Percentiles rank a stretch among this genome's conserved stretches.
Evolutionary conservation across 2,888 invertebrate species (phyloP).

Genomic region (Cheilosia variabilis): DNA sequence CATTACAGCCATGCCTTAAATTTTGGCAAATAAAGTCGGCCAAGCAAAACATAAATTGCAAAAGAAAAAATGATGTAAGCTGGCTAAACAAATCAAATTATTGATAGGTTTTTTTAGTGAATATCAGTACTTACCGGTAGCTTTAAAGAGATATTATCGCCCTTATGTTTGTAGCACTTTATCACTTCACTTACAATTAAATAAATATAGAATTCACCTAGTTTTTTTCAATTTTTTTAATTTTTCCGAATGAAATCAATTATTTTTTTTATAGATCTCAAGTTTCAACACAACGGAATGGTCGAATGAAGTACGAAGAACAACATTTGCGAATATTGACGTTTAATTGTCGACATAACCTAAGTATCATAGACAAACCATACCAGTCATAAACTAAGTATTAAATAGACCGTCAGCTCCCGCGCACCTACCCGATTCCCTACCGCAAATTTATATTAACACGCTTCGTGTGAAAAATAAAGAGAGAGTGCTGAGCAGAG

Average conservation of each 20-base stretch:
- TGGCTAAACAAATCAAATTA: background rate
- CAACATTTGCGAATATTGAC: no score
- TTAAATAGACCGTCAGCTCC: no score
- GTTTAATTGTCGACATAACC: no score
- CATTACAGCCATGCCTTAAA: background rate
- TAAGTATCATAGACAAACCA: no score
- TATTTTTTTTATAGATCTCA: background rate
- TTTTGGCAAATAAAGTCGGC: background rate
- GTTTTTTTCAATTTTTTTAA: background rate
- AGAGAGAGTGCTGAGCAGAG: no score
- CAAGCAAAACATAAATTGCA: background rate
- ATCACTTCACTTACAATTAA: background rate
- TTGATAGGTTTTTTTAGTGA: background rate
- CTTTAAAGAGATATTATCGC: background rate
- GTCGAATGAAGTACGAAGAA: no score
- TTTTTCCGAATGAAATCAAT: background rate
- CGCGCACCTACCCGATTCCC: no score
- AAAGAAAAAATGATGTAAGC: conserved; percentile 17
- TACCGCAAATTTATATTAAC: no score
- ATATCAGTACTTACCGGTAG: background rate
- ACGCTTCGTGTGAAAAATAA: no score
- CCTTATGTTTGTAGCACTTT: background rate
- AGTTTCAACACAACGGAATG: no score
- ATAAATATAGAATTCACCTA: background rate
- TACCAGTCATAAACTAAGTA: no score